Evolutionary conservation across 2,797 vertebrate species (phyloP).

Genomic region (Enteromius afrohamiltoni): DNA sequence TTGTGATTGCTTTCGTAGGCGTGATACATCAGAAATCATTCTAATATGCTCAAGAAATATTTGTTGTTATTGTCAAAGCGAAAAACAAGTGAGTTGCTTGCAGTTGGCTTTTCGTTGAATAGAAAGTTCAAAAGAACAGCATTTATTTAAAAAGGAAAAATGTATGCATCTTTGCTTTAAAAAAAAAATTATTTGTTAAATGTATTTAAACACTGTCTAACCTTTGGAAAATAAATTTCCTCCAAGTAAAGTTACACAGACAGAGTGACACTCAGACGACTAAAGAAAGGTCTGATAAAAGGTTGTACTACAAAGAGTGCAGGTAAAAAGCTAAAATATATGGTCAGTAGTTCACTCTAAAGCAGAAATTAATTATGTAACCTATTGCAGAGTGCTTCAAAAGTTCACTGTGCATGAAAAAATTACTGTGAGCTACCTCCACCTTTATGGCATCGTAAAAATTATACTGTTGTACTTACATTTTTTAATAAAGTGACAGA

Average conservation of each 20-base stretch:
- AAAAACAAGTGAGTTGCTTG: neutral
- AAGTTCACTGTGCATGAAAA: slow-evolving; percentile 90
- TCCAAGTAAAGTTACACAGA: neutral
- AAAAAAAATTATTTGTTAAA: neutral
- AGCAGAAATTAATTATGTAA: slow-evolving; percentile 92
- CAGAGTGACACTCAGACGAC: neutral
- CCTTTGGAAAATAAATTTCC: neutral
- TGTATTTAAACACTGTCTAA: neutral
- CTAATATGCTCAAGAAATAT: neutral
- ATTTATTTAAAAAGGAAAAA: neutral
- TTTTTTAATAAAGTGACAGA: slow-evolving; percentile 90
- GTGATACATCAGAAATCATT: neutral
- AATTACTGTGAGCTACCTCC: slow-evolving; percentile 93
- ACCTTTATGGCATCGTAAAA: slow-evolving; percentile 94
- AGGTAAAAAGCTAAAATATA: slow-evolving; percentile 60
- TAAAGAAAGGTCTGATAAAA: slow-evolving; percentile 60
- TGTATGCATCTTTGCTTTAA: neutral
- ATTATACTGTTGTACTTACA: slow-evolving; percentile 90
- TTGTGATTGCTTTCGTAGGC: neutral
- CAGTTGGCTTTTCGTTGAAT: neutral
- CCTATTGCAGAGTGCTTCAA: slow-evolving; percentile 85
- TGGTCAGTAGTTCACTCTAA: slow-evolving; percentile 72
- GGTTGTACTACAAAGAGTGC: slow-evolving; percentile 25
- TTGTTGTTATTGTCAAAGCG: neutral
- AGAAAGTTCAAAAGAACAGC: neutral